Conservation (phyloP, 1,140 invertebrate genomes). For the Caenorhabditis inopinata region DNA sequence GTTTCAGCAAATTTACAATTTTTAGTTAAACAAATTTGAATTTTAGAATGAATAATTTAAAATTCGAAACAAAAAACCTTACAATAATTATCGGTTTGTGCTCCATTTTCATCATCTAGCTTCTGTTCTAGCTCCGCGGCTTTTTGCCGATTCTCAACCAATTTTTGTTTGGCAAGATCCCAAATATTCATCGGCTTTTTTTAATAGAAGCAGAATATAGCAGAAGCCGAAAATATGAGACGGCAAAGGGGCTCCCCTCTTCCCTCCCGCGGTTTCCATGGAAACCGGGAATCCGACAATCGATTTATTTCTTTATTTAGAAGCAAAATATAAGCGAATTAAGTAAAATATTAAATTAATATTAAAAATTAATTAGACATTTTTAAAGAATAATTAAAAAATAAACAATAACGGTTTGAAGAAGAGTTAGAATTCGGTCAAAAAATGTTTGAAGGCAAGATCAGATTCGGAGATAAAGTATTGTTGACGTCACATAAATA, state of each 20-base stretch:
- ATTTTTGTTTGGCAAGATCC: conserved; percentile 12
- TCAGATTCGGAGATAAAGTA: background rate
- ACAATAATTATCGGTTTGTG: background rate
- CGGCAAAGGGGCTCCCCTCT: too few species aligned
- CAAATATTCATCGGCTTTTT: conserved; percentile 27
- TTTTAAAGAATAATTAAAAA: background rate
- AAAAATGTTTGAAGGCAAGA: background rate
- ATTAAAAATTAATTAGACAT: too few species aligned
- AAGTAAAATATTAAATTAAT: background rate
- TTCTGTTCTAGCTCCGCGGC: background rate
- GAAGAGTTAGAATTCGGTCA: background rate
- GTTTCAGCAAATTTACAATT: too few species aligned
- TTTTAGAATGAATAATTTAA: too few species aligned
- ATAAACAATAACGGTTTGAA: background rate
- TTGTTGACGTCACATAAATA: background rate
- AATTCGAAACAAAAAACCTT: background rate
- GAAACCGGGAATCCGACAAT: background rate
- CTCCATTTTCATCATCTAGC: conserved; percentile 23
- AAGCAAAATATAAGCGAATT: background rate
- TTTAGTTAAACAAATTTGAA: too few species aligned
- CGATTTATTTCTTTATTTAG: background rate
- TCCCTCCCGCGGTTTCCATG: background rate
- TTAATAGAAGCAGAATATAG: too few species aligned
- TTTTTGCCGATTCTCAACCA: conserved; percentile 3
- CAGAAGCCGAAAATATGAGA: too few species aligned